phyloP scores from a whole-genome alignment of 2,888 invertebrate species.

The Ethmia dodecea region DNA sequence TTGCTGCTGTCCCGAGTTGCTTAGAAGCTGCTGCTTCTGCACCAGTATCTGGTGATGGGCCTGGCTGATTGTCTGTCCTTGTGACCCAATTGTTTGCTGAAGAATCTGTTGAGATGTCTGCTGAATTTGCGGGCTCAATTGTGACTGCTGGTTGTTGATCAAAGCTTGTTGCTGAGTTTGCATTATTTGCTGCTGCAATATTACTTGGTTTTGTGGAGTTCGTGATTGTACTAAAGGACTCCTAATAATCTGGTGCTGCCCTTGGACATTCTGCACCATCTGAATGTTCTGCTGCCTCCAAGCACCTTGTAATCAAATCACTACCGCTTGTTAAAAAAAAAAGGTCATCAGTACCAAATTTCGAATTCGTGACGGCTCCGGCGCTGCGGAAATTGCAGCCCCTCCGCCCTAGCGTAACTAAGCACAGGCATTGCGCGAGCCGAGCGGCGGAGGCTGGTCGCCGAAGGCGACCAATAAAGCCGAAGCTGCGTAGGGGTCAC shows the following conservation, averaged over 20 bases:
- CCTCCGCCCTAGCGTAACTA: too few relatives aligned
- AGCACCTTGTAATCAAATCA: too few relatives aligned
- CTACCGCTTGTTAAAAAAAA: too few relatives aligned
- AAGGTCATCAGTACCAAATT: too few relatives aligned
- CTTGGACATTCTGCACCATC: slow-evolving; percentile 72
- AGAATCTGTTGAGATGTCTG: slow-evolving; percentile 78
- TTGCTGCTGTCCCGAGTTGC: slow-evolving; percentile 71
- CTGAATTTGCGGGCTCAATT: slow-evolving; percentile 75
- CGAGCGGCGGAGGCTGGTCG: too few relatives aligned
- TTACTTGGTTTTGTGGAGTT: slow-evolving; percentile 71
- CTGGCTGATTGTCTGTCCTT: slow-evolving; percentile 69
- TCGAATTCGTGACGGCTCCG: too few relatives aligned
- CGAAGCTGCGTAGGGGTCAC: too few relatives aligned
- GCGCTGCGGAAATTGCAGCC: too few relatives aligned
- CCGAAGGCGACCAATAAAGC: too few relatives aligned
- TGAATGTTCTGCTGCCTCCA: slow-evolving; percentile 74
- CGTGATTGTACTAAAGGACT: slow-evolving; percentile 65
- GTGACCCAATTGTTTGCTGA: slow-evolving; percentile 76
- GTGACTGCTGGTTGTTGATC: slow-evolving; percentile 63
- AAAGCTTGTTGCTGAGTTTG: slow-evolving; percentile 69
- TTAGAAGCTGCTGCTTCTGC: slow-evolving; percentile 78
- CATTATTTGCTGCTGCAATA: slow-evolving; percentile 78
- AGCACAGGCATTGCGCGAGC: too few relatives aligned
- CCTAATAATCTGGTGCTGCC: slow-evolving; percentile 71
- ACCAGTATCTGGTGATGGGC: slow-evolving; percentile 70